Conservation (phyloP, 1,140 invertebrate genomes). For the Zaprionus tsacasi region DNA sequence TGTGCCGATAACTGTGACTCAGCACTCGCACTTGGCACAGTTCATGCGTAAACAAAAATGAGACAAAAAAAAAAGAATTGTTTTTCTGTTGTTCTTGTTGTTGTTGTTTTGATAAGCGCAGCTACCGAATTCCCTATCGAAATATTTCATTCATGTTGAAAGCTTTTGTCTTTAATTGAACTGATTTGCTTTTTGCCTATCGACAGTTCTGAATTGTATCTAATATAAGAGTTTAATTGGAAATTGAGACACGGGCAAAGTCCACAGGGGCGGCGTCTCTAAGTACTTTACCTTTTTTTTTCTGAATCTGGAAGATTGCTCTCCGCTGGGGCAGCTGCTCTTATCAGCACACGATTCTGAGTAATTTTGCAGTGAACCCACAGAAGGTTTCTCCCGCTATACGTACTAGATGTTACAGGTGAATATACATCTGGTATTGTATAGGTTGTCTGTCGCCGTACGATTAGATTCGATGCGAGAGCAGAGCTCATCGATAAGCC, state of each 20-base stretch:
- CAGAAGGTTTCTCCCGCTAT: constrained; percentile 14
- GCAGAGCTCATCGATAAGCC: constrained; percentile 32
- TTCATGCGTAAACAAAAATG: constrained; percentile 66
- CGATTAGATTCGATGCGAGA: constrained; percentile 25
- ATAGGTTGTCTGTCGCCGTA: constrained; percentile 19
- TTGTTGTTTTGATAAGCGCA: constrained; percentile 56
- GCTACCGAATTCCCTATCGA: constrained; percentile 64
- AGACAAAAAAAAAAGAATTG: constrained; percentile 21
- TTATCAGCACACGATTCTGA: constrained; percentile 28
- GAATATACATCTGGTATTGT: not conserved
- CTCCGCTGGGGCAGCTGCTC: not conserved
- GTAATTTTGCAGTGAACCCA: constrained; percentile 39
- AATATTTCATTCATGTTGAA: constrained; percentile 62
- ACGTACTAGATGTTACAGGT: not conserved
- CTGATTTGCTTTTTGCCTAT: constrained; percentile 25
- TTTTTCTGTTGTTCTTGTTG: constrained; percentile 1
- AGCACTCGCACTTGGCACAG: constrained; percentile 40
- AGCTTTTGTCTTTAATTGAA: constrained; percentile 50
- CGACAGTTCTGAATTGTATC: constrained; percentile 19
- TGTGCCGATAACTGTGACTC: constrained; percentile 50
- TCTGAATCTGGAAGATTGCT: constrained; percentile 12
- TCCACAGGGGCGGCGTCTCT: constrained; percentile 34
- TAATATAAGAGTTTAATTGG: constrained; percentile 67
- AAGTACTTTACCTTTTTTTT: not conserved
- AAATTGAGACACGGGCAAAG: constrained; percentile 72